Evolutionary conservation across 2,797 vertebrate genomes (phyloP).

Genomic region (Gallinago stenura): DNA sequence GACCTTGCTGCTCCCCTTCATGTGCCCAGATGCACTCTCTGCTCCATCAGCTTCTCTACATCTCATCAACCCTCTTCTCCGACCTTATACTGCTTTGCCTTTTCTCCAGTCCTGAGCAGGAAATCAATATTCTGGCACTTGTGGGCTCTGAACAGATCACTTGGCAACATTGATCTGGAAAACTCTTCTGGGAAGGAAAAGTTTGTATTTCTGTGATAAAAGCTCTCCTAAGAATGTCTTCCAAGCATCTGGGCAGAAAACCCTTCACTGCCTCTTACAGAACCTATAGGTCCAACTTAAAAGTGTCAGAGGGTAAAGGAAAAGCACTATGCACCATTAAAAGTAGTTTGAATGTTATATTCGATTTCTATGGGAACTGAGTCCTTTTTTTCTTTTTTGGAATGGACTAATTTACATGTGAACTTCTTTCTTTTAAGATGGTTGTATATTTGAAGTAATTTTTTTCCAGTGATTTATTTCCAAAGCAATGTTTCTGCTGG

Average conservation of each 20-base stretch:
- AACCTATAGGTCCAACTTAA: neutral
- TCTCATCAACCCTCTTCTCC: neutral
- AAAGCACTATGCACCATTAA: neutral
- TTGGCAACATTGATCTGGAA: neutral
- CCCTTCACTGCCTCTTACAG: neutral
- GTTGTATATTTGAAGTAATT: neutral
- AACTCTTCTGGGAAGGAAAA: neutral
- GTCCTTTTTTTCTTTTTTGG: neutral
- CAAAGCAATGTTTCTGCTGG: neutral
- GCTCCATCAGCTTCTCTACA: neutral
- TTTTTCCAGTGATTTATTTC: neutral
- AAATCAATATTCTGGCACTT: neutral
- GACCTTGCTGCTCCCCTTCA: neutral
- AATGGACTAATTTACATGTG: neutral
- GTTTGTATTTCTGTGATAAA: neutral
- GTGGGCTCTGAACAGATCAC: neutral
- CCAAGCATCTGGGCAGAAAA: neutral
- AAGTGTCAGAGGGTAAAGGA: neutral
- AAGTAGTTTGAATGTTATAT: neutral
- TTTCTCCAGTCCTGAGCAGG: neutral
- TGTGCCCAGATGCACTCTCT: neutral
- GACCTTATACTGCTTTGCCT: neutral
- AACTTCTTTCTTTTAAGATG: neutral
- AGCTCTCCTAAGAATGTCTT: neutral
- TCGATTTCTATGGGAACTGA: neutral